Conservation (phyloP, 2,888 invertebrate genomes). For the Drosophila yooni region DNA sequence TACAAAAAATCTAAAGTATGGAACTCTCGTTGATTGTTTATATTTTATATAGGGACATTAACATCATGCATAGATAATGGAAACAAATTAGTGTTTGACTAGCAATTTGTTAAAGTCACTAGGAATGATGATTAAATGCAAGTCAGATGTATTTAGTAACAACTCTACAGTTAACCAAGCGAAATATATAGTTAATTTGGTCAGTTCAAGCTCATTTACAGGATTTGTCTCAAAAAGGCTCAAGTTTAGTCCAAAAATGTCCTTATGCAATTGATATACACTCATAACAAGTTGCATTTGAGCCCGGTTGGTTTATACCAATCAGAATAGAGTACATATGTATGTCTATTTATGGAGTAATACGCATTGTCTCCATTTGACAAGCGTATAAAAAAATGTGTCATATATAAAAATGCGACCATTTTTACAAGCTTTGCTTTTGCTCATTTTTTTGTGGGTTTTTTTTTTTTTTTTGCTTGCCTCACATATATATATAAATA, state of each 20-base stretch:
- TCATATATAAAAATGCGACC: not conserved
- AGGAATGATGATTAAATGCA: too few relatives aligned
- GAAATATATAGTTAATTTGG: not conserved
- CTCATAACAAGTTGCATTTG: not conserved
- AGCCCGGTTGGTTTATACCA: not conserved
- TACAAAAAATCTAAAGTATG: not conserved
- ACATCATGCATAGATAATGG: not conserved
- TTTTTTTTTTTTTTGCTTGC: not conserved
- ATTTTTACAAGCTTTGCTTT: constrained; percentile 4
- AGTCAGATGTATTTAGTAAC: not conserved
- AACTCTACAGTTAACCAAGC: not conserved
- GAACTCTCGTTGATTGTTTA: not conserved
- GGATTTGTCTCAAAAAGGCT: not conserved
- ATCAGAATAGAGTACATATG: not conserved
- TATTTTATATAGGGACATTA: not conserved
- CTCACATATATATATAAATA: not conserved
- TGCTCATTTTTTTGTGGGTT: not conserved
- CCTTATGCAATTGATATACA: not conserved
- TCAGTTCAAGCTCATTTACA: not conserved
- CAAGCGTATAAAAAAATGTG: not conserved
- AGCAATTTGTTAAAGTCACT: not conserved
- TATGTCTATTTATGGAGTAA: not conserved
- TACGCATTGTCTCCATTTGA: not conserved
- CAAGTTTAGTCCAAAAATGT: not conserved
- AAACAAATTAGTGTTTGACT: not conserved